Percentiles rank a stretch among this genome's conserved stretches.
Evolutionary conservation across 1,140 invertebrate genomes (phyloP).

Genomic region (Acyrthosiphon pisum): DNA sequence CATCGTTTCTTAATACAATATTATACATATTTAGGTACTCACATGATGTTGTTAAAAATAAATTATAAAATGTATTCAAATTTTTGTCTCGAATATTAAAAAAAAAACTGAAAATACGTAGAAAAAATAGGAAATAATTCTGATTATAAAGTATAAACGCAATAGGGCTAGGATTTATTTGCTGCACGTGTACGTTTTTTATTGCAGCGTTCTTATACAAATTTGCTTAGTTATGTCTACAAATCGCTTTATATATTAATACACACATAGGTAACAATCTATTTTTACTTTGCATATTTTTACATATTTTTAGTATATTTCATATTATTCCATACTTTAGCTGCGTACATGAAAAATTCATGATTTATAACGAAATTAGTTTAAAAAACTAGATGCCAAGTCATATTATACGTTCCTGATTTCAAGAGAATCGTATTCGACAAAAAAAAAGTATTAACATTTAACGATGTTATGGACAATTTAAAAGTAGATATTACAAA

Average conservation of each 20-base stretch:
- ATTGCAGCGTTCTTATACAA: not conserved
- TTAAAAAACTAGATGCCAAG: not conserved
- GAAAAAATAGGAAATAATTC: not conserved
- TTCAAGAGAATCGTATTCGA: not conserved
- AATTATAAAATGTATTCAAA: not conserved
- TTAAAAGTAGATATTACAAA: not conserved
- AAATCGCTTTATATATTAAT: not conserved
- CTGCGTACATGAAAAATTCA: not conserved
- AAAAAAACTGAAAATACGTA: not conserved
- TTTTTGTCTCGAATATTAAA: not conserved
- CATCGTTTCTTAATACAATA: not conserved
- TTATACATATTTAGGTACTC: not conserved
- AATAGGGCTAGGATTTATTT: not conserved
- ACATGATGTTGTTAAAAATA: not conserved
- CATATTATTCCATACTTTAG: not conserved
- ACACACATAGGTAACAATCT: not conserved
- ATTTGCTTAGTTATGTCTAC: not conserved
- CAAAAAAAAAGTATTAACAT: not conserved
- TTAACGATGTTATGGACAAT: not conserved
- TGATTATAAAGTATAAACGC: not conserved
- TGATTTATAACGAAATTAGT: not conserved
- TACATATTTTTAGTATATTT: not conserved
- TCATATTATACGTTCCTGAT: not conserved
- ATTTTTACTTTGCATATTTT: not conserved
- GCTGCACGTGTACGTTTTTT: not conserved